Evolutionary conservation across 2,113 vertebrate species (phyloP).

Genomic region (Atrichornis clamosus): DNA sequence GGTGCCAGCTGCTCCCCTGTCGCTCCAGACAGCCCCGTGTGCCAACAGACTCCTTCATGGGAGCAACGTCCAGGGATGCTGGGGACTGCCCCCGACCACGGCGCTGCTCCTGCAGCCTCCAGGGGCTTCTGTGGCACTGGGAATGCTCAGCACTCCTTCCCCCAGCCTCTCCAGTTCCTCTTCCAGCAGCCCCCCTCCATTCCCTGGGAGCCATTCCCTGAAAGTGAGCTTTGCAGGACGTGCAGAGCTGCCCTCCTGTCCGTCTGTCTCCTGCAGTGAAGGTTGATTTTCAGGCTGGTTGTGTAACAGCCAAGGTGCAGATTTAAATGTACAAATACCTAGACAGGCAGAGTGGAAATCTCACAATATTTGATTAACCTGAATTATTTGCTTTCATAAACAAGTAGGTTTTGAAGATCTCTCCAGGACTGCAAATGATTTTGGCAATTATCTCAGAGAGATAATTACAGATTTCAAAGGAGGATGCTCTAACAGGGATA

Average conservation of each 20-base stretch:
- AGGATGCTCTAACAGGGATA: slow-evolving; percentile 8
- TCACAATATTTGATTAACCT: slow-evolving; percentile 37
- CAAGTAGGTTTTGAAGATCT: slow-evolving; percentile 56
- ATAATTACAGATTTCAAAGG: slow-evolving; percentile 62
- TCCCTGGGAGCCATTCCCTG: background rate
- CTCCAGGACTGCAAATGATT: slow-evolving; percentile 52
- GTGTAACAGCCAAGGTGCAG: background rate
- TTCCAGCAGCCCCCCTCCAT: background rate
- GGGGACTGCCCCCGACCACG: background rate
- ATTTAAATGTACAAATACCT: background rate
- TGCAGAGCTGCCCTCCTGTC: background rate
- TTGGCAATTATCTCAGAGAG: slow-evolving; percentile 60
- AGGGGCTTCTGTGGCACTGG: fast-evolving
- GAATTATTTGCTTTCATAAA: slow-evolving; percentile 63
- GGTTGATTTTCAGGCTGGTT: background rate
- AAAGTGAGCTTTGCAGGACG: background rate
- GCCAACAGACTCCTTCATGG: background rate
- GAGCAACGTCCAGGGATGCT: fast-evolving
- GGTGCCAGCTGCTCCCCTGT: background rate
- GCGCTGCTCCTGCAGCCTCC: background rate
- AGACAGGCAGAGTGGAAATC: background rate
- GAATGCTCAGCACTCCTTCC: background rate
- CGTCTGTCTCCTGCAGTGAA: background rate
- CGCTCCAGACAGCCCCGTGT: fast-evolving
- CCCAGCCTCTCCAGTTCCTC: background rate